phyloP scores from a whole-genome alignment of 2,888 invertebrate species.

The Pyrochroa serraticornis region DNA sequence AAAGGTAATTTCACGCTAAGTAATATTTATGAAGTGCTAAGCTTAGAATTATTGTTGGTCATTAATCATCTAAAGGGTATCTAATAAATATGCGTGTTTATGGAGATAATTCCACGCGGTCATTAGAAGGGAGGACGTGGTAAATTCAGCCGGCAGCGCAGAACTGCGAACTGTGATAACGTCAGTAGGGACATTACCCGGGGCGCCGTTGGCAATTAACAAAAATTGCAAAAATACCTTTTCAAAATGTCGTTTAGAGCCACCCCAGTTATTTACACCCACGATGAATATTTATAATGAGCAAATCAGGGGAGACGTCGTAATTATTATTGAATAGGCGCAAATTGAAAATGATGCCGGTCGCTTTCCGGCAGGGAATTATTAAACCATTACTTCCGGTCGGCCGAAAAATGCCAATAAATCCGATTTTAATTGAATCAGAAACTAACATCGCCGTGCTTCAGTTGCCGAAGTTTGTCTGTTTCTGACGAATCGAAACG shows the following conservation, averaged over 20 bases:
- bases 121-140: conserved; percentile 30
- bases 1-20: conserved; percentile 5
- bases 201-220: conserved; percentile 31
- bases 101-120: conserved; percentile 35
- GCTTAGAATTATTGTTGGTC: conserved; percentile 29
- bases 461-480: background rate
- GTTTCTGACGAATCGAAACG: background rate
- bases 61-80: conserved; percentile 34
- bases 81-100: conserved; percentile 35
- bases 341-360: conserved; percentile 24
- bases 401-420: background rate
- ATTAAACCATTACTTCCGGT: conserved; percentile 14
- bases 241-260: conserved; percentile 32
- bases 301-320: conserved; percentile 24
- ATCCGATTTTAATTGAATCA: background rate
- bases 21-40: conserved; percentile 26
- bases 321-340: conserved; percentile 13
- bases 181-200: conserved; percentile 24
- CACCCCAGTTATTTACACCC: conserved; percentile 10
- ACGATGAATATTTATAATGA: conserved; percentile 34
- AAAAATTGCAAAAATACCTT: conserved; percentile 30
- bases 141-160: conserved; percentile 25
- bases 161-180: conserved; percentile 31
- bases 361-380: conserved; percentile 10
- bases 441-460: background rate